Base-by-base conservation (phyloP, 2,113 vertebrate species). In the Notiomystis cincta region DNA sequence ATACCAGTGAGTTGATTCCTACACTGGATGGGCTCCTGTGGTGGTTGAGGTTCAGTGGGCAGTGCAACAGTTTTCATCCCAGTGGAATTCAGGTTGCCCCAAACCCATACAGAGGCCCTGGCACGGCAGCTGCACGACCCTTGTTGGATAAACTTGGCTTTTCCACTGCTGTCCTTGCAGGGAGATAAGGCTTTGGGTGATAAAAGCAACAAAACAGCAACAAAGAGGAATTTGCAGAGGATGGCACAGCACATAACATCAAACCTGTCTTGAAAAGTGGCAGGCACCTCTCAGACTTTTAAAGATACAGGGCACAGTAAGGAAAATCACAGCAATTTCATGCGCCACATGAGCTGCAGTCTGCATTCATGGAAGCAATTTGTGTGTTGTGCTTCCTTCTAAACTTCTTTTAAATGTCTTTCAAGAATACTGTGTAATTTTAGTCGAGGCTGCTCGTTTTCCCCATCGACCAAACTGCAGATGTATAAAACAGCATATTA, bases 271-370 rank as follows among this genome's bases (percentile, higher is more conserved):
- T 45, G 66, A 66, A 77, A 87, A 87, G 65, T 72, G 66, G 27
- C 50, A 93, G 57, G 16, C 8, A 35, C 15, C n/a, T 91, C 66
- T 48, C 56, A 66, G 31, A 80, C 67, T 69, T 76, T 65, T 76
- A 85, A 96, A 93, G 71, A 42, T 51, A 73, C 31, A 77, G 51
- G 38, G 30, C 78, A 69, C 66, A 73, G 85, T 90, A 67, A 93
- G 71, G 67, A 94, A 96, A 94, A 94, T 60, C 71, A 62, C 67
- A 69, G 60, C 70, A 85, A 85, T 95, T 93, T 93, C 71, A 40
- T 37, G 23, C 4, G 0, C 60, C 30, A 18, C 44, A 22, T 71
- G 89, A 95, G 56, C 48, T 60, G 27, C 1, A 2, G 23, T 37
- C 60, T 64, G 66, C 37, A 92, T 90, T 90, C 95, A 64, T 85